These are phyloP conservation scores for Saguinus midas DNA, from an alignment of 2,113 vertebrate species.

Conservation along the genomic window DNA sequence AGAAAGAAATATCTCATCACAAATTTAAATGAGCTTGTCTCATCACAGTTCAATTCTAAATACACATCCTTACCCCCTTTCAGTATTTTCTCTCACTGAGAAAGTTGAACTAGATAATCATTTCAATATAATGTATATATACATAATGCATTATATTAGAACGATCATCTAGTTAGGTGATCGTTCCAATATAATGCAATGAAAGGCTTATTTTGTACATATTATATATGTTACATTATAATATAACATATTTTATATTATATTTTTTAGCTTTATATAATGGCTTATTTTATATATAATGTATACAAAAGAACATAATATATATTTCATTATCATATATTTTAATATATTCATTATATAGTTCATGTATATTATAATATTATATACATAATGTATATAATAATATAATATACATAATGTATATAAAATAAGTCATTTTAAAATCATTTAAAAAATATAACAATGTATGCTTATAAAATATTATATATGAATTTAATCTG, in stretches of 20 bases:
- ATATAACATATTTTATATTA: no score
- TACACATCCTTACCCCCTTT: not conserved
- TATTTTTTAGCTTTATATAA: no score
- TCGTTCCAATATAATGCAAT: no score
- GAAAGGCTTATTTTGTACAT: no score
- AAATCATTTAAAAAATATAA: constrained; percentile 25
- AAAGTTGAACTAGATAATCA: constrained; percentile 46
- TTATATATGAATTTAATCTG: not conserved
- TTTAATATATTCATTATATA: no score
- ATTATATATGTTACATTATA: no score
- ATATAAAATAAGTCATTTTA: not conserved
- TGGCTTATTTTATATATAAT: no score
- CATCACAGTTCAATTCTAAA: constrained; percentile 45
- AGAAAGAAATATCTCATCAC: constrained; percentile 64
- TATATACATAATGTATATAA: not conserved
- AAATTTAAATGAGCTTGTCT: constrained; percentile 64
- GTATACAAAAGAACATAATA: no score
- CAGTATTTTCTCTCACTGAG: constrained; percentile 1
- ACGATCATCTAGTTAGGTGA: no score
- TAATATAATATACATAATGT: not conserved
- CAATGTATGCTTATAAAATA: not conserved
- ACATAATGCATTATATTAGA: no score
- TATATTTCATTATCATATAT: no score
- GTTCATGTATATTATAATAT: no score
- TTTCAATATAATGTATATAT: not conserved